A percentile compares a stretch with the other conserved stretches of the same genome.
Conservation (phyloP, 2,797 vertebrate species). For the Masticophis lateralis region DNA sequence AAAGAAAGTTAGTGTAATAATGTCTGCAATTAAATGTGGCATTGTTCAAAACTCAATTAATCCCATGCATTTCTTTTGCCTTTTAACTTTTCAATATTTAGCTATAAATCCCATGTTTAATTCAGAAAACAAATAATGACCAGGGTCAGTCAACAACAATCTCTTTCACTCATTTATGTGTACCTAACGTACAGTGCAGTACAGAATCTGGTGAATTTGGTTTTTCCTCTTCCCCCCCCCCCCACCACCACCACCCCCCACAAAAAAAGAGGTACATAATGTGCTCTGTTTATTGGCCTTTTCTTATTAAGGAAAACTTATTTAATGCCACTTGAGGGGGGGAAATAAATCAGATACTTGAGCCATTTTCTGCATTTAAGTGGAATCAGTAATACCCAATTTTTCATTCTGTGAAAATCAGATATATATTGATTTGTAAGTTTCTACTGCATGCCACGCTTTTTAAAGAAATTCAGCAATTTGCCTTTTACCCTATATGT, state of each 20-base stretch:
- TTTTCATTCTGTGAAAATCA: slow-evolving; percentile 43
- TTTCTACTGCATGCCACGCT: slow-evolving; percentile 38
- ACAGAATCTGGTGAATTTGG: slow-evolving; percentile 35
- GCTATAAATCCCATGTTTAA: slow-evolving; percentile 37
- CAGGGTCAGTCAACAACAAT: slow-evolving; percentile 4
- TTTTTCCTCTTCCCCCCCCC: slow-evolving; percentile 5
- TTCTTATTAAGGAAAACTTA: slow-evolving; percentile 52
- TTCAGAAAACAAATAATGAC: not conserved
- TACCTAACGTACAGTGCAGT: slow-evolving; percentile 26
- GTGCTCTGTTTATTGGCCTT: slow-evolving; percentile 35
- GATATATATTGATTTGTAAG: slow-evolving; percentile 21
- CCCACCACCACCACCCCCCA: not conserved
- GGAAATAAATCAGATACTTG: slow-evolving; percentile 53
- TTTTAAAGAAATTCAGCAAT: slow-evolving; percentile 46
- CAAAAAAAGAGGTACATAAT: slow-evolving; percentile 36
- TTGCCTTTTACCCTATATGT: slow-evolving; percentile 43
- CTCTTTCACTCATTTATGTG: slow-evolving; percentile 40
- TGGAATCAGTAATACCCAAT: slow-evolving; percentile 31
- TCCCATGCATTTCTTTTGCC: not conserved
- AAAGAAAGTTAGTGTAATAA: not conserved
- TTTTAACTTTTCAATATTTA: slow-evolving; percentile 15
- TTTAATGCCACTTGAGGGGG: slow-evolving; percentile 32
- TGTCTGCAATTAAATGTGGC: slow-evolving; percentile 54
- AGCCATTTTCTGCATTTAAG: slow-evolving; percentile 28
- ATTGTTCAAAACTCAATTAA: slow-evolving; percentile 30